Percentiles rank a stretch among this genome's conserved stretches.
Conservation (phyloP, 2,888 invertebrate species). For the Lycia hirtaria region DNA sequence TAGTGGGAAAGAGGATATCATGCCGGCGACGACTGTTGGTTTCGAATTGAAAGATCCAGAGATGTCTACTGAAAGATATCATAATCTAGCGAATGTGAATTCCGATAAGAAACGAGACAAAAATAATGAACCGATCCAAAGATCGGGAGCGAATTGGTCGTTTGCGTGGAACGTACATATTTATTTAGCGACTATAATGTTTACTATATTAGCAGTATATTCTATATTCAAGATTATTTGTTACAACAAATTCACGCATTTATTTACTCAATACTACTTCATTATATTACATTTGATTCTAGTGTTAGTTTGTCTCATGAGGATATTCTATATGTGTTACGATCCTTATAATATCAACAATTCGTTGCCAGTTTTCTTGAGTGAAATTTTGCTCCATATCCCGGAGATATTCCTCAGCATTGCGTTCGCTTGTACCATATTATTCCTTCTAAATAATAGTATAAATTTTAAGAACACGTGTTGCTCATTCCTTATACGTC, state of each 20-base stretch:
- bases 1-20: conserved; percentile 69
- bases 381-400: conserved; percentile 93
- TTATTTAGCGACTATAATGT: conserved; percentile 93
- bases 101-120: conserved; percentile 81
- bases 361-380: conserved; percentile 91
- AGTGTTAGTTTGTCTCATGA: conserved; percentile 91
- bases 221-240: conserved; percentile 94
- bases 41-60: conserved; percentile 79
- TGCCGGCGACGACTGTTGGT: conserved; percentile 77
- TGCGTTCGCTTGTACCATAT: conserved; percentile 94
- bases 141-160: conserved; percentile 88
- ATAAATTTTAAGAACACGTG: conserved; percentile 89
- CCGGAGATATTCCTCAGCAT: conserved; percentile 95
- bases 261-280: conserved; percentile 95
- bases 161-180: conserved; percentile 97
- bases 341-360: conserved; percentile 96
- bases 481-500: conserved; percentile 90
- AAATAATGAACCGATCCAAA: conserved; percentile 69
- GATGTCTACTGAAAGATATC: conserved; percentile 83
- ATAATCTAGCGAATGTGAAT: conserved; percentile 86
- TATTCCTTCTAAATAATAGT: conserved; percentile 93
- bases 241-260: conserved; percentile 93
- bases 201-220: conserved; percentile 93
- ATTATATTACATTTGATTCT: conserved; percentile 93
- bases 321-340: conserved; percentile 95